phyloP scores from a whole-genome alignment of 1,140 invertebrate genomes.

The Apis mellifera region DNA sequence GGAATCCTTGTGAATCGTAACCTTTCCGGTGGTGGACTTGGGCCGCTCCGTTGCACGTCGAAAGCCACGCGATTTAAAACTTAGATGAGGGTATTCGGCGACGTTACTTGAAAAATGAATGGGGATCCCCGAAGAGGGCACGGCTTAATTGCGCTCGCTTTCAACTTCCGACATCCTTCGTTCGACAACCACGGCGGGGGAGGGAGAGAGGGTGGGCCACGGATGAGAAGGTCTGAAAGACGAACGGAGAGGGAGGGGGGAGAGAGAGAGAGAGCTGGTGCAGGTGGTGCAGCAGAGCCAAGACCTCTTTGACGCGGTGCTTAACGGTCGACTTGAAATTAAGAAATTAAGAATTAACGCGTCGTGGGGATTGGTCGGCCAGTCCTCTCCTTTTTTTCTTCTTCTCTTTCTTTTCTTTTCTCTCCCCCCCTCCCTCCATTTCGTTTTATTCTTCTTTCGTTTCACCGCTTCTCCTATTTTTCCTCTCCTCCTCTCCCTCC shows the following conservation, averaged over 20 bases:
- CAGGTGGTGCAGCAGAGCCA: slow-evolving; percentile 37
- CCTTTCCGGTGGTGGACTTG: neutral
- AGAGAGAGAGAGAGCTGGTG: neutral
- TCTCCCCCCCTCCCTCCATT: neutral
- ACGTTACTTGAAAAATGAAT: slow-evolving; percentile 77
- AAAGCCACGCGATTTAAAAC: slow-evolving; percentile 72
- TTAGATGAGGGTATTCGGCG: slow-evolving; percentile 72
- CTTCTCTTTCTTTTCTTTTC: neutral
- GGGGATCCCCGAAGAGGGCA: slow-evolving; percentile 68
- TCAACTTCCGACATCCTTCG: slow-evolving; percentile 71
- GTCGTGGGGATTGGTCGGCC: slow-evolving; percentile 30
- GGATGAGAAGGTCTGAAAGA: slow-evolving; percentile 35
- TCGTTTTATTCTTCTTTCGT: neutral
- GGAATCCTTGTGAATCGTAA: slow-evolving; percentile 52
- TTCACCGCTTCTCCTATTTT: neutral
- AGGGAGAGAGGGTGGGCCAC: slow-evolving; percentile 53
- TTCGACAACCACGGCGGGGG: slow-evolving; percentile 45
- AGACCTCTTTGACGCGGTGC: slow-evolving; percentile 66
- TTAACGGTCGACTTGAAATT: slow-evolving; percentile 75
- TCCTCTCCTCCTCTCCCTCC: neutral
- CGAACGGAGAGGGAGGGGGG: neutral
- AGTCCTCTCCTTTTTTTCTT: neutral
- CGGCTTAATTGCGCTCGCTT: slow-evolving; percentile 76
- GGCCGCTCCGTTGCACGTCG: neutral
- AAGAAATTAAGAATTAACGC: slow-evolving; percentile 78